phyloP scores from a whole-genome alignment of 2,113 vertebrate species.

The Xenopus borealis region DNA sequence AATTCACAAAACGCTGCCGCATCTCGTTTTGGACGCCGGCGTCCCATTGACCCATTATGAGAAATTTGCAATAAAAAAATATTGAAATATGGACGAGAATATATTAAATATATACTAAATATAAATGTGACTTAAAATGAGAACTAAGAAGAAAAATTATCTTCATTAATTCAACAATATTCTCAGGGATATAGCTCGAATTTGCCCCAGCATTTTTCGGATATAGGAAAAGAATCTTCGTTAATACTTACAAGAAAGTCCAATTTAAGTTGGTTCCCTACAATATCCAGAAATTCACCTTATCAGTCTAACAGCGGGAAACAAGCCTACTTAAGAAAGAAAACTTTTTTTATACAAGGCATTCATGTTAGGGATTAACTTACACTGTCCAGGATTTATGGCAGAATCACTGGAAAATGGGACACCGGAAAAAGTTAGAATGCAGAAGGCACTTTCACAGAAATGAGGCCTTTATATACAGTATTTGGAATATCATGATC shows the following conservation, averaged over 20 bases:
- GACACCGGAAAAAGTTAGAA: neutral
- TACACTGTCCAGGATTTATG: conserved; percentile 10
- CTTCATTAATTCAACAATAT: too few relatives aligned
- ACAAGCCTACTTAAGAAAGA: conserved; percentile 31
- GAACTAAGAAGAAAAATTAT: too few relatives aligned
- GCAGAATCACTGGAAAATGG: neutral
- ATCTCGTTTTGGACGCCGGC: too few relatives aligned
- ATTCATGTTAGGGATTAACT: conserved; percentile 43
- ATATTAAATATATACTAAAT: too few relatives aligned
- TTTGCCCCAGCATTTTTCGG: too few relatives aligned
- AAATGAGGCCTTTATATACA: neutral
- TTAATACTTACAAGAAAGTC: conserved; percentile 41
- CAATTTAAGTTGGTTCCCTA: conserved; percentile 30
- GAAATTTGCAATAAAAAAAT: too few relatives aligned
- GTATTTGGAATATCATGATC: too few relatives aligned
- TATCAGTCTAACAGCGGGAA: conserved; percentile 40
- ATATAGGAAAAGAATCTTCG: conserved; percentile 15
- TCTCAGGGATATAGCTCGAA: too few relatives aligned
- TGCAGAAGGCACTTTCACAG: neutral
- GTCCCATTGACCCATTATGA: too few relatives aligned
- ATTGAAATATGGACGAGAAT: too few relatives aligned
- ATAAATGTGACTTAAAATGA: too few relatives aligned
- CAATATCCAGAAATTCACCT: conserved; percentile 33
- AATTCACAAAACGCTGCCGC: too few relatives aligned
- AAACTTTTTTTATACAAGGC: conserved; percentile 22